A percentile compares a stretch with the other conserved stretches of the same genome.
phyloP scores from a whole-genome alignment of 2,888 invertebrate species.

The Drosophila prostipennis region DNA sequence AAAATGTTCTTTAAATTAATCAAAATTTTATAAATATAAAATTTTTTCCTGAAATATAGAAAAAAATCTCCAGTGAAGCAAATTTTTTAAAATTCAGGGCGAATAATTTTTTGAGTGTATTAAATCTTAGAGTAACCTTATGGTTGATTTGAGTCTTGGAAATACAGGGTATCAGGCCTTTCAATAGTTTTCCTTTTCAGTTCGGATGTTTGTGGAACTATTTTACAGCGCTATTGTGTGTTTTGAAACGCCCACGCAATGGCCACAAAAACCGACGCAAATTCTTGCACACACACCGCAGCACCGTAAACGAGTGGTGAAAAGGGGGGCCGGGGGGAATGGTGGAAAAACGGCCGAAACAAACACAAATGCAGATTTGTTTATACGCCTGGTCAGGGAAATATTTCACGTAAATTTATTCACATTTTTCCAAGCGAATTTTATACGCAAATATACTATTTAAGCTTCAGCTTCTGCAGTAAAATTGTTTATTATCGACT shows the following conservation, averaged over 20 bases:
- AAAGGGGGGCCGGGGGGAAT: neutral
- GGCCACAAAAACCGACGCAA: slow-evolving; percentile 58
- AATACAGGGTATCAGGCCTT: neutral
- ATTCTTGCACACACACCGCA: slow-evolving; percentile 47
- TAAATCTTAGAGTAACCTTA: no score
- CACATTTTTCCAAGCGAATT: slow-evolving; percentile 20
- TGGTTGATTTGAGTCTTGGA: neutral
- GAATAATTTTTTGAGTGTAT: no score
- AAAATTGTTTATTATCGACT: slow-evolving; percentile 18
- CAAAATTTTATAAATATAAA: no score
- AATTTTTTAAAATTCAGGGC: no score
- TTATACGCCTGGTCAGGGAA: slow-evolving; percentile 31
- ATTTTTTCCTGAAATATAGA: no score
- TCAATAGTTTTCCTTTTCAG: neutral
- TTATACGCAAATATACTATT: slow-evolving; percentile 20
- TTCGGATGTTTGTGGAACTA: slow-evolving; percentile 28
- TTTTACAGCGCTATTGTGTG: slow-evolving; percentile 44
- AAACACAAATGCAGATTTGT: slow-evolving; percentile 34
- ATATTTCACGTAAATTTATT: slow-evolving; percentile 28
- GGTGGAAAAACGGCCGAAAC: slow-evolving; percentile 6
- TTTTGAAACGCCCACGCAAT: slow-evolving; percentile 57
- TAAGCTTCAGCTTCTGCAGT: slow-evolving; percentile 12
- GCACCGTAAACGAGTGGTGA: neutral
- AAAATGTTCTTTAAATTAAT: no score
- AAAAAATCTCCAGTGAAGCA: no score